A percentile compares a stretch with the other conserved stretches of the same genome.
Evolutionary conservation across 2,797 vertebrate genomes (phyloP).

Genomic region (Enteromius afrohamiltoni): DNA sequence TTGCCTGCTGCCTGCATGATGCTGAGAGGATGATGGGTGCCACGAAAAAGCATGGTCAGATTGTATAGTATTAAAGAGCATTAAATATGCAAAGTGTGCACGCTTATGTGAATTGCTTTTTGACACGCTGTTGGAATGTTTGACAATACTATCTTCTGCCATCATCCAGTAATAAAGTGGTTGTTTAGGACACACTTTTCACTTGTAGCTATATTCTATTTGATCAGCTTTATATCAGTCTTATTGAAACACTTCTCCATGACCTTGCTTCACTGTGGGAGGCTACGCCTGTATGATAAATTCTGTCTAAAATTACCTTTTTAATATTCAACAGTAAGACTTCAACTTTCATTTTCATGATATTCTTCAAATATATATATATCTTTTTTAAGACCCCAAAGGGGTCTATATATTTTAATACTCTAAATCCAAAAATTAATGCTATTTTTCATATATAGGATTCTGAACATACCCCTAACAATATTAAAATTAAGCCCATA

Average conservation of each 20-base stretch:
- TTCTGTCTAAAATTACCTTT: conserved; percentile 17
- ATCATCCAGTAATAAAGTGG: conserved; percentile 35
- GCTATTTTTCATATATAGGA: not conserved
- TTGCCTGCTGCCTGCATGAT: conserved; percentile 51
- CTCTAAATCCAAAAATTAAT: too few species aligned
- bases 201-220: conserved; percentile 15
- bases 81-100: conserved; percentile 63
- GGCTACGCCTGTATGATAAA: not conserved
- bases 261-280: conserved; percentile 19
- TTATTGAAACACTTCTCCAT: conserved; percentile 14
- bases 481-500: too few species aligned
- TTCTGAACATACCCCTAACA: too few species aligned
- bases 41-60: conserved; percentile 58
- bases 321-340: not conserved
- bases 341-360: conserved; percentile 1
- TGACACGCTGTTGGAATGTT: conserved; percentile 62
- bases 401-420: not conserved
- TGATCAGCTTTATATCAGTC: conserved; percentile 22
- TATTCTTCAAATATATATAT: conserved; percentile 3
- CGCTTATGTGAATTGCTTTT: conserved; percentile 62
- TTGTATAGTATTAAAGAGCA: conserved; percentile 57
- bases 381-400: not conserved
- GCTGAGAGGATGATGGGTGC: conserved; percentile 42
- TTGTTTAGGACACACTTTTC: conserved; percentile 24
- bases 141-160: conserved; percentile 56